Evolutionary conservation across 2,888 invertebrate species (phyloP).

Genomic region (Drosophila flavopinicola): DNA sequence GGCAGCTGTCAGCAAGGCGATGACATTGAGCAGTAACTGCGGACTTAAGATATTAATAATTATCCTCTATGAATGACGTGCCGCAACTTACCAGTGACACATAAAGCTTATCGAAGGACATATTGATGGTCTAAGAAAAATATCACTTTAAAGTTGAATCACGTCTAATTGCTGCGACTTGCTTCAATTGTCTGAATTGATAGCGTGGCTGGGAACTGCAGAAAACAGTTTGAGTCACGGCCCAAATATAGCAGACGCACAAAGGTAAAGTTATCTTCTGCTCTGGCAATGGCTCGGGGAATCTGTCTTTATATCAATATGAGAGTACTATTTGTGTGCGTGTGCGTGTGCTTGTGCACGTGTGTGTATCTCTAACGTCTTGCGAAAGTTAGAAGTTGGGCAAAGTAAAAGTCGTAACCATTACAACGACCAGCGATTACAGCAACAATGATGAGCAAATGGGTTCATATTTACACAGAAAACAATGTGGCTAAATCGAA

Average conservation of each 20-base stretch:
- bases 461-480: conserved; percentile 52
- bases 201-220: conserved; percentile 45
- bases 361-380: conserved; percentile 51
- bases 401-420: conserved; percentile 36
- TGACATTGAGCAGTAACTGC: conserved; percentile 49
- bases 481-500: conserved; percentile 31
- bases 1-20: conserved; percentile 31
- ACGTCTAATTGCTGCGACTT: conserved; percentile 52
- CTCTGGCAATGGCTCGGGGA: conserved; percentile 20
- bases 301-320: conserved; percentile 53
- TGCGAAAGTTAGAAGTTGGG: conserved; percentile 63
- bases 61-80: neutral
- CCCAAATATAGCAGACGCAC: conserved; percentile 43
- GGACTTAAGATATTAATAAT: no score
- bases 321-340: conserved; percentile 18
- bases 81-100: conserved; percentile 43
- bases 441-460: conserved; percentile 52
- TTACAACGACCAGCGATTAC: conserved; percentile 34
- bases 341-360: conserved; percentile 17
- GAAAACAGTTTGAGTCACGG: conserved; percentile 51
- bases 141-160: conserved; percentile 5
- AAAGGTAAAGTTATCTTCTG: conserved; percentile 39
- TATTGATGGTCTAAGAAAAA: conserved; percentile 35
- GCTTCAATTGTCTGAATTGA: conserved; percentile 61
- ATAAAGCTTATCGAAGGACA: conserved; percentile 48